Evolutionary conservation across 2,797 vertebrate genomes (phyloP).

Genomic region (Crotalus adamanteus): DNA sequence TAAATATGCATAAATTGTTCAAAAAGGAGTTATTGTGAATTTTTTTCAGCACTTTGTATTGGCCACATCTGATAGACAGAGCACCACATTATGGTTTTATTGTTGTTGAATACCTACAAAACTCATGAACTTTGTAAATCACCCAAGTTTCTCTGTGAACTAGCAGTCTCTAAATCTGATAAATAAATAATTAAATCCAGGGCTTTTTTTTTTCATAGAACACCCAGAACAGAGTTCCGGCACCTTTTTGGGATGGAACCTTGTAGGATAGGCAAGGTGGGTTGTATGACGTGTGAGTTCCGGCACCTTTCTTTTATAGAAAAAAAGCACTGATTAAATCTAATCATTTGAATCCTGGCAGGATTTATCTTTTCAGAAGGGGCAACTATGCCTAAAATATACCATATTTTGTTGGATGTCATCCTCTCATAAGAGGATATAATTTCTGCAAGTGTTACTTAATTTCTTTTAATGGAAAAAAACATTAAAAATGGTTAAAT

Average conservation of each 20-base stretch:
- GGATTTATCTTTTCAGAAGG: neutral
- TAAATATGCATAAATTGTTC: neutral
- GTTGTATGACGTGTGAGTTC: no score
- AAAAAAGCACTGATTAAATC: neutral
- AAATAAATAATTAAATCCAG: neutral
- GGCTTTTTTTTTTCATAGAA: no score
- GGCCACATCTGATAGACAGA: neutral
- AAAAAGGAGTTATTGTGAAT: neutral
- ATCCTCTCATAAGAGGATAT: neutral
- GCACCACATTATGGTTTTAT: neutral
- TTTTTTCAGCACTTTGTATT: neutral
- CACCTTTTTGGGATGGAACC: no score
- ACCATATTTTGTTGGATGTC: neutral
- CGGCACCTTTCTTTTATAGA: no score
- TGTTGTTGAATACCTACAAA: neutral
- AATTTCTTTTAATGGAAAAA: neutral
- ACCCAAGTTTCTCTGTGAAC: neutral
- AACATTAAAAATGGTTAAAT: neutral
- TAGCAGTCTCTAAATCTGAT: neutral
- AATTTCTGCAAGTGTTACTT: neutral
- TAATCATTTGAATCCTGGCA: neutral
- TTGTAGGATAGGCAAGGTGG: no score
- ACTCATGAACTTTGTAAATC: neutral
- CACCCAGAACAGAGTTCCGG: no score
- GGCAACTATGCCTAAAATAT: neutral